Evolutionary conservation across 2,888 invertebrate genomes (phyloP), one percentile per base, ranked within the genome.

Genomic region (Aspidiotus destructor): DNA sequence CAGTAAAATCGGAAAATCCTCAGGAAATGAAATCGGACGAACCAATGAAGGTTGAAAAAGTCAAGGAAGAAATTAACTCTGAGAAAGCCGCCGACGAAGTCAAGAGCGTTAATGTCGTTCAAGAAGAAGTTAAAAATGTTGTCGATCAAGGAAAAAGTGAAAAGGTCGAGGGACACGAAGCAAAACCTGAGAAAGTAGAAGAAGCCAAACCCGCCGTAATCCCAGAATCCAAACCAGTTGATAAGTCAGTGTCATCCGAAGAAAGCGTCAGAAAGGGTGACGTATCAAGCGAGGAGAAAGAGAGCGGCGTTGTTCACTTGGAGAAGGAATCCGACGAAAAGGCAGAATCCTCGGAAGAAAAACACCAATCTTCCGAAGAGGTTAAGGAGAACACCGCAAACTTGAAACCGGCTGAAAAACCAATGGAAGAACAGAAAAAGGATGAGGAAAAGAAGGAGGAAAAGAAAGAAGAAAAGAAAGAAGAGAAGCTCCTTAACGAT

Each of bases 401-500:
- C 58, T 7, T 72, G 70, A 8, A 60, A 48, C 48, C 17, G 15
- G 52, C 53, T 41, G 60, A 40, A 44, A 55, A 55, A 40, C 42
- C 57, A 17, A 69, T 71, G 63, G 54, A 65, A 58, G 44, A 55
- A 44, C 48, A 42, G 9, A 65, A 65, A 60, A 58, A 58, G 42
- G 28, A 28, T 28, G 28, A 28, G 28, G 64, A 42, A 17, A 60
- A 62, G 28, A 16, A 53, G 7, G 74, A 74, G n/a, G 74, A 73
- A 28, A 74, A 73, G 68, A 72, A 70, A 48, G 65, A 72, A 62
- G 73, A 73, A 67, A 74, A 69, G 73, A 73, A 70, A n/a, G 61
- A 67, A 41, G 69, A 68, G 41, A 58, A 54, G 52, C 67, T 69
- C 53, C 28, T 28, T 28, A 70, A 74, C 8, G 74, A 74, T 13